phyloP scores from a whole-genome alignment of 1,140 invertebrate genomes.

The Pogonomyrmex californicus region DNA sequence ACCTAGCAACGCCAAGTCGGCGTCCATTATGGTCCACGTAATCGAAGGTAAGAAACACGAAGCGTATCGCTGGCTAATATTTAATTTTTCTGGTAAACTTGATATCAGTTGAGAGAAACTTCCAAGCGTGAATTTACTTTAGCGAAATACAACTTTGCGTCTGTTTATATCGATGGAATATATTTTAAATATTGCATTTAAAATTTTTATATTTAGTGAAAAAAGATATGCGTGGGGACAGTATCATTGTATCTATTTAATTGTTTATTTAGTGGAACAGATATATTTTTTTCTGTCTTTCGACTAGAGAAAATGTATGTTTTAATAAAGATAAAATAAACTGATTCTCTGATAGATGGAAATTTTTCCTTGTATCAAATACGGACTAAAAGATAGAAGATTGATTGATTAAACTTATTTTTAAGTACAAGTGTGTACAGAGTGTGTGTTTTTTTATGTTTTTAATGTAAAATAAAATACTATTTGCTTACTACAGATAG shows the following conservation, averaged over 20 bases:
- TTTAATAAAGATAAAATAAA: not conserved
- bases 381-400: not conserved
- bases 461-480: not conserved
- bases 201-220: not conserved
- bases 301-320: not conserved
- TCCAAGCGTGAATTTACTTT: not conserved
- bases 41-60: slow-evolving; percentile 85
- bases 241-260: not conserved
- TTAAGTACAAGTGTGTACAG: not conserved
- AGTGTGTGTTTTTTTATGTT: not conserved
- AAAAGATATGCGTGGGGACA: not conserved
- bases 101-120: not conserved
- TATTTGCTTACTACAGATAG: not conserved
- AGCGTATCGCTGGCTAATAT: no score
- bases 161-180: not conserved
- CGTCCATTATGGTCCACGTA: slow-evolving; percentile 91
- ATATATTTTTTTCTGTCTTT: not conserved
- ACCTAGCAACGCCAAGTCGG: slow-evolving; percentile 90
- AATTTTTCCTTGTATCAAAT: not conserved
- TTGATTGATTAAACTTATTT: not conserved
- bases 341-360: not conserved
- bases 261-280: not conserved
- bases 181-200: not conserved
- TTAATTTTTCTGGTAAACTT: not conserved
- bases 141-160: not conserved